A percentile compares a stretch with the other conserved stretches of the same genome.
Conservation (phyloP, 2,113 vertebrate genomes). For the Otolemur garnettii region DNA sequence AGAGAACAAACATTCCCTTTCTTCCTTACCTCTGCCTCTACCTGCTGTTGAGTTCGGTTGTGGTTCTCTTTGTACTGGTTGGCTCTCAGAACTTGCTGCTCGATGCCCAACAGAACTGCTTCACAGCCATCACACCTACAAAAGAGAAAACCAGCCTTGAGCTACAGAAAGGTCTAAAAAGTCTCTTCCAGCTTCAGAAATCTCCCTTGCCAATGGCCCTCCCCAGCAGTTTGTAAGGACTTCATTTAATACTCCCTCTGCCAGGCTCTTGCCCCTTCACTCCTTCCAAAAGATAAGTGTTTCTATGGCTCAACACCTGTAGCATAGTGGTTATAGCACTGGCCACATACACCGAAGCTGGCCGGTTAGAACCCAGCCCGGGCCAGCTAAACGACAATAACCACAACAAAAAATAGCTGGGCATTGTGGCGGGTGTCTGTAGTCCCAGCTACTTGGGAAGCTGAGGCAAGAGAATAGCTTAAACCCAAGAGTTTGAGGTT, state of each 20-base stretch:
- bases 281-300: background rate
- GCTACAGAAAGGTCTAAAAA: background rate
- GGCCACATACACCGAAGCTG: no score
- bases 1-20: background rate
- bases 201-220: background rate
- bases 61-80: conserved; percentile 91
- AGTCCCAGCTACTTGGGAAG: no score
- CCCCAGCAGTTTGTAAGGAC: background rate
- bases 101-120: conserved; percentile 90
- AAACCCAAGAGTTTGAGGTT: no score
- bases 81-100: conserved; percentile 91
- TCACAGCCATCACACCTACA: conserved; percentile 92
- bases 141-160: background rate
- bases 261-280: background rate
- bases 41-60: conserved; percentile 90
- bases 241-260: background rate
- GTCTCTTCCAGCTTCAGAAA: background rate
- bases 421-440: no score
- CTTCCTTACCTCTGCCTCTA: conserved; percentile 90
- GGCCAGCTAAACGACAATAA: no score
- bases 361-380: no score
- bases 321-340: no score
- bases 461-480: no score
- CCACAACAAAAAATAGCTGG: no score
- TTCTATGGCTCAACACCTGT: no score